phyloP scores from a whole-genome alignment of 2,888 invertebrate genomes.

The Linnaemya vulpina region DNA sequence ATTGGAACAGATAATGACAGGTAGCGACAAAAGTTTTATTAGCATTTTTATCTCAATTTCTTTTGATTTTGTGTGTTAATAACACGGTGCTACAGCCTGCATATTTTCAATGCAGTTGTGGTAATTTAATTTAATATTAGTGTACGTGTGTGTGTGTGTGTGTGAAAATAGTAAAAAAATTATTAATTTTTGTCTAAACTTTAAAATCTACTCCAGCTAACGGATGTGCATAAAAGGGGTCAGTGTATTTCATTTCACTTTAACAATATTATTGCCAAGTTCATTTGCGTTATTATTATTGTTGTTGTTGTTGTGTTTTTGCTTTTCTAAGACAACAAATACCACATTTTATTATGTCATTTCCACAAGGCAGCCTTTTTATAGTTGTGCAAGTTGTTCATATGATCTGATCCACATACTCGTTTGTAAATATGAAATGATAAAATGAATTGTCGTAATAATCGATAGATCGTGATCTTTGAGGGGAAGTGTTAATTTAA shows the following conservation, averaged over 20 bases:
- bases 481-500: constrained; percentile 65
- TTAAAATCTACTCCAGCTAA: neutral
- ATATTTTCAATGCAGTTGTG: neutral
- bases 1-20: neutral
- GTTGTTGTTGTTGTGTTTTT: too few species aligned
- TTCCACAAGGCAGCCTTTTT: neutral
- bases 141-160: too few species aligned
- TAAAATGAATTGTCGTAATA: constrained; percentile 43
- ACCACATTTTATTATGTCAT: neutral
- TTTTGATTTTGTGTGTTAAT: neutral
- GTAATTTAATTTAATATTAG: too few species aligned
- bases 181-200: neutral
- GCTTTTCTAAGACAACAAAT: neutral
- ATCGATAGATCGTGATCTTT: constrained; percentile 41
- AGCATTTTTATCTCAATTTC: neutral
- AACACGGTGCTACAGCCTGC: too few species aligned
- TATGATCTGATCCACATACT: constrained; percentile 14
- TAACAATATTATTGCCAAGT: constrained; percentile 20
- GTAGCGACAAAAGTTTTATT: constrained; percentile 12
- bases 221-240: neutral
- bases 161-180: too few species aligned
- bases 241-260: constrained; percentile 5
- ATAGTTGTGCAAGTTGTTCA: neutral
- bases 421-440: constrained; percentile 19
- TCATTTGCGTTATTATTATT: constrained; percentile 1